Evolutionary conservation across 2,888 invertebrate genomes (phyloP), one percentile per base, ranked within the genome.

Genomic region (Gibbula magus): DNA sequence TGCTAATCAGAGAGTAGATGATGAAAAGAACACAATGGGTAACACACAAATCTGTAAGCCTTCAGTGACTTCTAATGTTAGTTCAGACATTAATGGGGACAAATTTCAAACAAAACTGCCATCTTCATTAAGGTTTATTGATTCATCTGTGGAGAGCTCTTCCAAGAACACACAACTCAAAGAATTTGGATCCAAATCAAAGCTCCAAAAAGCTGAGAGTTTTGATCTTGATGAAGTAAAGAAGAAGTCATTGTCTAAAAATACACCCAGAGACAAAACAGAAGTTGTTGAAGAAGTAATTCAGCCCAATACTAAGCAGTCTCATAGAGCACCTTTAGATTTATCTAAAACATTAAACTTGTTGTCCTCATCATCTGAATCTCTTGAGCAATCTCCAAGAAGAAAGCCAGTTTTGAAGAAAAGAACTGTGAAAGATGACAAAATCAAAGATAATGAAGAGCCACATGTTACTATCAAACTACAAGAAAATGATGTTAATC

Each of bases 251-350:
- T 7, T 16, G 16, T 29, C 16, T n/a, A 70, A 20, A 39, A 10
- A 8, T 29, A n/a, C 18, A 3, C 29, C 29, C 16, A 61, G 61
- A 61, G 29, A 61, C 29, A 29, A n/a, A 61, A 32, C 35, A 18
- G 70, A 70, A 35, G 70, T 70, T 2, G 70, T 35, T 18, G 70
- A 70, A 70, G 70, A 70, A n/a, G 35, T n/a, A 13, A 70, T 70
- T 16, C 39, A 32, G 18, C 70, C 32, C 0, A 10, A 35, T 7
- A 35, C 39, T 35, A 70, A 35, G 35, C 18, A 16, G n/a, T 35
- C 20, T 2, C 10, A 20, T 4, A 70, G 35, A 70, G 20, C 35
- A 20, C 18, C 70, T 0, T n/a, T 70, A 35, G 70, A 70, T n/a
- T 32, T 70, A n/a, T 25, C 25, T 32, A 70, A 35, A 20, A 70